A percentile compares a stretch with the other conserved stretches of the same genome.
Conservation (phyloP, 2,888 invertebrate genomes). For the Anarsia innoxiella region DNA sequence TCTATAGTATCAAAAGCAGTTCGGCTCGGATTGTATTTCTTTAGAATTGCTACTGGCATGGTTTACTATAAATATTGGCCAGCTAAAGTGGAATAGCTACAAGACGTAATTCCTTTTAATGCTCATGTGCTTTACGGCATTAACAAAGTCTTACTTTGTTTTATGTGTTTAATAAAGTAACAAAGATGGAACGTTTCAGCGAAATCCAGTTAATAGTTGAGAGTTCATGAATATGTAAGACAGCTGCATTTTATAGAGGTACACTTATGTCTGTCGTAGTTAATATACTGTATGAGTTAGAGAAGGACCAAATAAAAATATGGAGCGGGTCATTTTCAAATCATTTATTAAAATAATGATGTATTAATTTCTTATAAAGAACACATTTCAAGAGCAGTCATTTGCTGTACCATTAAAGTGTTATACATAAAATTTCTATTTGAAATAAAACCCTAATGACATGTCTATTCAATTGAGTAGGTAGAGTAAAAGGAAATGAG, state of each 20-base stretch:
- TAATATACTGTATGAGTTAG: background rate
- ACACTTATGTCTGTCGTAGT: conserved; percentile 11
- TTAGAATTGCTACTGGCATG: conserved; percentile 34
- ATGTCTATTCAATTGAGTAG: conserved; percentile 19
- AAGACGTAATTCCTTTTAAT: background rate
- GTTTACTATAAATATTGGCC: conserved; percentile 25
- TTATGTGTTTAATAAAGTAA: conserved; percentile 4
- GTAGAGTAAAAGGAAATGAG: conserved; percentile 16
- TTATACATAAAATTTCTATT: conserved; percentile 7
- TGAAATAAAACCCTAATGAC: background rate
- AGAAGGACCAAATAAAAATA: background rate
- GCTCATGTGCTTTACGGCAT: background rate
- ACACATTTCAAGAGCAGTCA: conserved; percentile 68
- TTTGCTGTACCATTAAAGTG: conserved; percentile 40
- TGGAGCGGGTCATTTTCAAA: conserved; percentile 39
- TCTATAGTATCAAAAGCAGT: conserved; percentile 48
- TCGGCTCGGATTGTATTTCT: conserved; percentile 31
- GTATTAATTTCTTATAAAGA: conserved; percentile 66
- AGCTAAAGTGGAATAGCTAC: conserved; percentile 3
- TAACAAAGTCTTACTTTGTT: conserved; percentile 4
- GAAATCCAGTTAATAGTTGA: conserved; percentile 7
- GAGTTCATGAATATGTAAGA: conserved; percentile 4
- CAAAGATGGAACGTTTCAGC: conserved; percentile 2
- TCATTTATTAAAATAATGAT: conserved; percentile 75
- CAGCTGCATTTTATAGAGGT: conserved; percentile 5